Evolutionary conservation across 2,888 invertebrate species (phyloP).

Genomic region (Pedicia rivosa): DNA sequence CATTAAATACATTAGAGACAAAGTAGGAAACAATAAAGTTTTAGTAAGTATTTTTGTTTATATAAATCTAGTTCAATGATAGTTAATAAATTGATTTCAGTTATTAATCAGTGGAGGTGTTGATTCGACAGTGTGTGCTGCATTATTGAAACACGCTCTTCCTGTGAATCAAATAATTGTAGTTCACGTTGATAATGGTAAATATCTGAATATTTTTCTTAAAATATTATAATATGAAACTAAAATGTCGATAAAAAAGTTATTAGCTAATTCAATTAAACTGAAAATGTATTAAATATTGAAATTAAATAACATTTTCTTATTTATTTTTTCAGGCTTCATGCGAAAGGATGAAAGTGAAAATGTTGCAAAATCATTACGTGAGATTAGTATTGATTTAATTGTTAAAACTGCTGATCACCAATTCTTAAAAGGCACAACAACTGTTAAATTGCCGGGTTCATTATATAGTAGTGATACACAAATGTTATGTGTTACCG

Average conservation of each 20-base stretch:
- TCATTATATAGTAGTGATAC: conserved; percentile 41
- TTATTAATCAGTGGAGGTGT: conserved; percentile 94
- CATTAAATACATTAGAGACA: conserved; percentile 77
- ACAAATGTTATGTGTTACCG: conserved; percentile 67
- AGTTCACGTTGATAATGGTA: conserved; percentile 94
- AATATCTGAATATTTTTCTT: conserved; percentile 9
- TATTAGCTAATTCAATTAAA: background rate
- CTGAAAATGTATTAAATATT: background rate
- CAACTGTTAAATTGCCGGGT: conserved; percentile 52
- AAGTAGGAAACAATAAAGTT: conserved; percentile 84
- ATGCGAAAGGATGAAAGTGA: conserved; percentile 93
- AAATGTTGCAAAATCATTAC: conserved; percentile 69
- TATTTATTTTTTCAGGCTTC: conserved; percentile 37
- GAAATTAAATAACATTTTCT: background rate
- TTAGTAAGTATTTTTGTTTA: conserved; percentile 43
- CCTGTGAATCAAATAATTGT: conserved; percentile 85
- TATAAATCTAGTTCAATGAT: background rate
- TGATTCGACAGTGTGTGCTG: conserved; percentile 99
- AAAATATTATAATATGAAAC: background rate
- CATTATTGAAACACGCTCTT: conserved; percentile 79
- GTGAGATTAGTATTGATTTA: conserved; percentile 66
- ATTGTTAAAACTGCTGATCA: conserved; percentile 57
- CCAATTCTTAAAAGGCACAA: conserved; percentile 65
- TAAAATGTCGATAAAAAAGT: background rate
- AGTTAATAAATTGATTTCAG: conserved; percentile 30